Conservation (phyloP, 2,888 invertebrate species). For the Drosophila sordidula region DNA sequence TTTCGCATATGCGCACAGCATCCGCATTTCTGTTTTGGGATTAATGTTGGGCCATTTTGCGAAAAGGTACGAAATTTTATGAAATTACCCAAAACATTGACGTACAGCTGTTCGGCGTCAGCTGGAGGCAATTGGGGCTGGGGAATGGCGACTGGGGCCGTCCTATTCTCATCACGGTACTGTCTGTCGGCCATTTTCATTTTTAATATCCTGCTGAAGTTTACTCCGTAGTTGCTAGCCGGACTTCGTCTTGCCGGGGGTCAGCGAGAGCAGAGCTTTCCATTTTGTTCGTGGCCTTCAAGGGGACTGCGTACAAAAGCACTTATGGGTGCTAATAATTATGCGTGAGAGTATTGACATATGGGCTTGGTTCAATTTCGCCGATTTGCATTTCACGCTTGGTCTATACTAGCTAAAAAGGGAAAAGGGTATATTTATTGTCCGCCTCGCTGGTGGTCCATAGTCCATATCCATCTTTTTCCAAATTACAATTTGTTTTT, state of each 20-base stretch:
- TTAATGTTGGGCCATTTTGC: constrained; percentile 47
- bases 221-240: constrained; percentile 22
- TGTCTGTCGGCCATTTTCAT: constrained; percentile 42
- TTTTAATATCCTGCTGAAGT: constrained; percentile 5
- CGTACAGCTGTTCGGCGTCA: constrained; percentile 63
- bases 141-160: background rate
- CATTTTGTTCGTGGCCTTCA: constrained; percentile 52
- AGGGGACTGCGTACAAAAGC: constrained; percentile 45
- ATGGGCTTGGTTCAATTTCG: constrained; percentile 26
- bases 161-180: background rate
- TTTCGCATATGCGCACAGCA: constrained; percentile 68
- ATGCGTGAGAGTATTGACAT: constrained; percentile 35
- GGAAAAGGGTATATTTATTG: too few species aligned
- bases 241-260: constrained; percentile 32
- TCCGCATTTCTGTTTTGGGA: constrained; percentile 58
- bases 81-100: constrained; percentile 74
- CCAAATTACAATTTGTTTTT: too few species aligned
- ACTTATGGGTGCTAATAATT: background rate
- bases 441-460: too few species aligned
- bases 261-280: constrained; percentile 54
- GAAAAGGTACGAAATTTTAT: constrained; percentile 19
- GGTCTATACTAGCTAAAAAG: background rate
- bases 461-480: too few species aligned
- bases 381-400: background rate
- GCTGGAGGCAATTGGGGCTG: constrained; percentile 38